A percentile compares a stretch with the other conserved stretches of the same genome.
These are phyloP conservation scores for Pollenia griseotomentosa DNA, from an alignment of 2,888 invertebrate species.

Conservation along the genomic window DNA sequence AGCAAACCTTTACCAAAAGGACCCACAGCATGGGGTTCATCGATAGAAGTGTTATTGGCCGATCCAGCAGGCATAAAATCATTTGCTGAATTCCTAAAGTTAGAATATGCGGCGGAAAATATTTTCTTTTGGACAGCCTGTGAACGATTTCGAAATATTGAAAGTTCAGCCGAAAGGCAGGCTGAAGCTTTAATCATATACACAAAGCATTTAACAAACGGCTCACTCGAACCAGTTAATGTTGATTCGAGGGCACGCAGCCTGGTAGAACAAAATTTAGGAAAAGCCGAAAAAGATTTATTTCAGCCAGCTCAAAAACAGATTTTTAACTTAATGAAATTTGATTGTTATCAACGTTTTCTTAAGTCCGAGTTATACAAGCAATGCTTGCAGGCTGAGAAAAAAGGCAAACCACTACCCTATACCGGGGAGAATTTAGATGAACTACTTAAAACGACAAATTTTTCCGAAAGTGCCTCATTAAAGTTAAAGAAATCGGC, in stretches of 20 bases:
- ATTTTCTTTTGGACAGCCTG: slow-evolving; percentile 98
- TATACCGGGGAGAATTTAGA: slow-evolving; percentile 85
- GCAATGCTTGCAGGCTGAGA: slow-evolving; percentile 89
- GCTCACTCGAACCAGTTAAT: slow-evolving; percentile 96
- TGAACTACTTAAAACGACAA: slow-evolving; percentile 81
- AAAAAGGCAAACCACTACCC: slow-evolving; percentile 86
- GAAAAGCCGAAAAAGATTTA: slow-evolving; percentile 87
- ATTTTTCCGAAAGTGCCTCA: slow-evolving; percentile 73
- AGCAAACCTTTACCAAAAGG: slow-evolving; percentile 76
- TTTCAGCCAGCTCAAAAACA: slow-evolving; percentile 95
- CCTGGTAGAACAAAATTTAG: slow-evolving; percentile 87
- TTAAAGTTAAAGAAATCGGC: slow-evolving; percentile 90
- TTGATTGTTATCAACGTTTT: slow-evolving; percentile 98
- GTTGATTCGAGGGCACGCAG: slow-evolving; percentile 95
- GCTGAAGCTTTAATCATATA: slow-evolving; percentile 92
- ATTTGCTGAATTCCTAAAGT: slow-evolving; percentile 96
- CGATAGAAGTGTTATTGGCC: slow-evolving; percentile 94
- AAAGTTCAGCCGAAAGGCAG: slow-evolving; percentile 86
- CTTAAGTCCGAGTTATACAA: slow-evolving; percentile 94
- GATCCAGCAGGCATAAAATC: slow-evolving; percentile 95
- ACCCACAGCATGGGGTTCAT: slow-evolving; percentile 93
- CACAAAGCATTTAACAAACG: slow-evolving; percentile 92
- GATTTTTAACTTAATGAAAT: slow-evolving; percentile 99
- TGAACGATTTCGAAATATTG: slow-evolving; percentile 91
- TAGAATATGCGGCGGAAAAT: slow-evolving; percentile 99